Conservation (phyloP, 37 sponge, comb jelly and placozoan genomes). For the Hexactinellida sp. region DNA sequence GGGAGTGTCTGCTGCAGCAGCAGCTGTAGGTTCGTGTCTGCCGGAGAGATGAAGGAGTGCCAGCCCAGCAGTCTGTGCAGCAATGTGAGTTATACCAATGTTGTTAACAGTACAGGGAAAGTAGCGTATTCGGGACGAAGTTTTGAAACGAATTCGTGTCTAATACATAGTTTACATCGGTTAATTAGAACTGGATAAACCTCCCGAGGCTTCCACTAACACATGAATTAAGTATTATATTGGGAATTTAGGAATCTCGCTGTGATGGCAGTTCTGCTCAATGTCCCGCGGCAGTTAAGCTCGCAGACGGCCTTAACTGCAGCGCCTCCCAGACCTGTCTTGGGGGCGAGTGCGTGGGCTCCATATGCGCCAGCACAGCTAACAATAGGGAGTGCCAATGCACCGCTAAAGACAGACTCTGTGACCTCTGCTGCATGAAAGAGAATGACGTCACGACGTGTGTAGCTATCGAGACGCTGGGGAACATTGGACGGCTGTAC, state of each 20-base stretch:
- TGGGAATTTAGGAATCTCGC: not conserved
- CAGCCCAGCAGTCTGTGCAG: not conserved
- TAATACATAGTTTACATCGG: no score
- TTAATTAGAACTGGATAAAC: no score
- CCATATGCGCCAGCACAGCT: conserved; percentile 18
- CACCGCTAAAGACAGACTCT: conserved; percentile 22
- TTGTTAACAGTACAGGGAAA: no score
- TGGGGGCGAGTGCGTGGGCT: conserved; percentile 40
- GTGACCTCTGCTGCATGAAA: conserved; percentile 45
- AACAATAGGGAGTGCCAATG: conserved; percentile 51
- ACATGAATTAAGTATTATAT: no score
- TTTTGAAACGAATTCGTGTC: no score
- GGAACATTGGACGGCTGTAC: not conserved
- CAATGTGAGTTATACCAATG: not conserved
- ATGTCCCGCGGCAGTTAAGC: not conserved
- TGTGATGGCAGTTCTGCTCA: not conserved
- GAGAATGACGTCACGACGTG: not conserved
- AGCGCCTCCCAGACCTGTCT: conserved; percentile 39
- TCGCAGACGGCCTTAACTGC: conserved; percentile 27
- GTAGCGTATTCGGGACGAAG: no score
- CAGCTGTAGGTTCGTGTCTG: not conserved
- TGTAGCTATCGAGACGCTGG: conserved; percentile 20
- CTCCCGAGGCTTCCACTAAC: no score
- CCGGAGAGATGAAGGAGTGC: not conserved
- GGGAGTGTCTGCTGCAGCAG: not conserved